Evolutionary conservation across 2,113 vertebrate species (phyloP).

Genomic region (Psilopsiagon aurifrons): DNA sequence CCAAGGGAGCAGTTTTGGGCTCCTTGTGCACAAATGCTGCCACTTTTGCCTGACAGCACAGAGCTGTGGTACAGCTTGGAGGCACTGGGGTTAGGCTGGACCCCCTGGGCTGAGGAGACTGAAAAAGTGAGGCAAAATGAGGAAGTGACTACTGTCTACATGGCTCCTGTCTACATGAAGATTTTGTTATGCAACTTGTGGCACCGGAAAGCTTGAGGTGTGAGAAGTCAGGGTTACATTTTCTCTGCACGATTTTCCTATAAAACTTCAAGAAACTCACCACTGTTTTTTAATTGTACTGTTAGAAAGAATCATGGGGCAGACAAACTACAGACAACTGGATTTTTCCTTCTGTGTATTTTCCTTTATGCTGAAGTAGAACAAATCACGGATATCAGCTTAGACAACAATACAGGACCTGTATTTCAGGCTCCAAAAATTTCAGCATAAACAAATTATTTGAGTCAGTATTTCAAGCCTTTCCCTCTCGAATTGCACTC

Average conservation of each 20-base stretch:
- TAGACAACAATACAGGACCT: not conserved
- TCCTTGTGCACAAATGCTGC: not conserved
- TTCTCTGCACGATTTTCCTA: not conserved
- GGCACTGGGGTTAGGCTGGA: not conserved
- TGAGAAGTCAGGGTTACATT: not conserved
- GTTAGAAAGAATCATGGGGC: not conserved
- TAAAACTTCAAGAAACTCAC: not conserved
- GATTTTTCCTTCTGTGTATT: not conserved
- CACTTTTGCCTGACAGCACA: not conserved
- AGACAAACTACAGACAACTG: not conserved
- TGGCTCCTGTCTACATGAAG: not conserved
- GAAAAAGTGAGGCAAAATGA: not conserved
- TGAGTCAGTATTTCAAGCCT: not conserved
- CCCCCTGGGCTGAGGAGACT: not conserved
- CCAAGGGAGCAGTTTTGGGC: not conserved
- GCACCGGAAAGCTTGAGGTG: not conserved
- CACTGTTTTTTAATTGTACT: not conserved
- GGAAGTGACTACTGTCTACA: not conserved
- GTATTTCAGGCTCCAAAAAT: not conserved
- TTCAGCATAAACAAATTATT: not conserved
- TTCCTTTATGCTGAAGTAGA: not conserved
- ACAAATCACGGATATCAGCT: not conserved
- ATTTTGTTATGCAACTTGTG: not conserved
- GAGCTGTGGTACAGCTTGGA: not conserved
- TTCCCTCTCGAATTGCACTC: not conserved